A percentile compares a stretch with the other conserved stretches of the same genome.
Conservation (phyloP, 2,113 vertebrate species). For the Microtus montanus region DNA sequence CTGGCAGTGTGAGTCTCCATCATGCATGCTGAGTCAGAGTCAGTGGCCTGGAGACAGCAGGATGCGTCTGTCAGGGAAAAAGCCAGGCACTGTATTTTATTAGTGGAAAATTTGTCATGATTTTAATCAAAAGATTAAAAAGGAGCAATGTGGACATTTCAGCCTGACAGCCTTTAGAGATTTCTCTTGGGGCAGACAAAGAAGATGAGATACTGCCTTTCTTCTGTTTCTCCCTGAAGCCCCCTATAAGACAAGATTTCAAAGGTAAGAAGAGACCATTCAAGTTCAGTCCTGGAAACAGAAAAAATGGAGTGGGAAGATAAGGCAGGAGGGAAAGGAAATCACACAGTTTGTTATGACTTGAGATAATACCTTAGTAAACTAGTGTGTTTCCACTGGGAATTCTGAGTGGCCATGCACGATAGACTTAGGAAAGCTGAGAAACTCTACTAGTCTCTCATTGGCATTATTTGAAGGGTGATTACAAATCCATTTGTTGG, state of each 20-base stretch:
- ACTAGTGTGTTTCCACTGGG: not conserved
- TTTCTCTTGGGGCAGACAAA: conserved; percentile 30
- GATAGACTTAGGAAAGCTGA: not conserved
- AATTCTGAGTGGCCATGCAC: not conserved
- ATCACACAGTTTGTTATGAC: not conserved
- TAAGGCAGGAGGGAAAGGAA: not conserved
- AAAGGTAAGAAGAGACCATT: not conserved
- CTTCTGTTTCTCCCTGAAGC: not conserved
- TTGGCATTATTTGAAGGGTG: not conserved
- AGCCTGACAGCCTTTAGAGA: conserved; percentile 12
- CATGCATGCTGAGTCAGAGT: conserved; percentile 36
- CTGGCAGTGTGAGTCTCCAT: not conserved
- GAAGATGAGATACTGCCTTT: not conserved
- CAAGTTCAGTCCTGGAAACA: not conserved
- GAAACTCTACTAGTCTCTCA: not conserved
- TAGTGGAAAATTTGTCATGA: conserved; percentile 9
- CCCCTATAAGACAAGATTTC: not conserved
- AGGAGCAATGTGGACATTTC: conserved; percentile 28
- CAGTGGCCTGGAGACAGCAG: not conserved
- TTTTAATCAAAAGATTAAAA: conserved; percentile 59
- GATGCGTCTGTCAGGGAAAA: conserved; percentile 12
- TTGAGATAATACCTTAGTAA: not conserved
- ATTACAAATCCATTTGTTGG: not conserved
- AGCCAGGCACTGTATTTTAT: conserved; percentile 23
- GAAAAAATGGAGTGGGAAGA: not conserved